phyloP scores from a whole-genome alignment of 2,888 invertebrate genomes.

The Aspidapion aeneum region DNA sequence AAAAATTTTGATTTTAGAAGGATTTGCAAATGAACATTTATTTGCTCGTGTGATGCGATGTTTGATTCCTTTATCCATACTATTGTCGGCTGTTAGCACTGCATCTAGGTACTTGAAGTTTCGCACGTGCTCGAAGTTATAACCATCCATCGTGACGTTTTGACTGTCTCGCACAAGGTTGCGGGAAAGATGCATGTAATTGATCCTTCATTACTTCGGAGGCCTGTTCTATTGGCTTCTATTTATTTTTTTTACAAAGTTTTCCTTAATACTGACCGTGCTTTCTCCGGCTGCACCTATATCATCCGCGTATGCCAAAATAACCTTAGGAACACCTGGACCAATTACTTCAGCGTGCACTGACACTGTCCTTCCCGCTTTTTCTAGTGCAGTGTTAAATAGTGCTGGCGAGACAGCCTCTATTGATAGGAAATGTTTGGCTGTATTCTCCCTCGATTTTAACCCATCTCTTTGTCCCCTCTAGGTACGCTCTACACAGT shows the following conservation, averaged over 20 bases:
- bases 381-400: slow-evolving; percentile 5
- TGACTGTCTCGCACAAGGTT: no score
- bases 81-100: slow-evolving; percentile 1
- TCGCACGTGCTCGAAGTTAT: slow-evolving; percentile 8
- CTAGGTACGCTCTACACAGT: no score
- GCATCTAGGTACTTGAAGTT: slow-evolving; percentile 10
- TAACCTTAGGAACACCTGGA: background rate
- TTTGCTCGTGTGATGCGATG: background rate
- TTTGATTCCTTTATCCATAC: background rate
- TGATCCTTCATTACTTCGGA: slow-evolving; percentile 3
- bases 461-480: slow-evolving; percentile 4
- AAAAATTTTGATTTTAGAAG: slow-evolving; percentile 8
- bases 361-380: background rate
- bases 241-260: slow-evolving; percentile 1
- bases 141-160: slow-evolving; percentile 10
- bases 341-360: background rate
- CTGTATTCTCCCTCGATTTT: slow-evolving; percentile 4
- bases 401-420: slow-evolving; percentile 5
- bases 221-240: slow-evolving; percentile 4
- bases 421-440: background rate
- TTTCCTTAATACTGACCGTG: slow-evolving; percentile 2
- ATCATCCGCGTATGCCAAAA: slow-evolving; percentile 3
- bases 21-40: slow-evolving; percentile 1
- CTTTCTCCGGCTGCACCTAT: background rate
- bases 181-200: no score